These are phyloP conservation scores for Zele albiditarsus DNA, from an alignment of 2,888 invertebrate genomes.

Conservation along the genomic window DNA sequence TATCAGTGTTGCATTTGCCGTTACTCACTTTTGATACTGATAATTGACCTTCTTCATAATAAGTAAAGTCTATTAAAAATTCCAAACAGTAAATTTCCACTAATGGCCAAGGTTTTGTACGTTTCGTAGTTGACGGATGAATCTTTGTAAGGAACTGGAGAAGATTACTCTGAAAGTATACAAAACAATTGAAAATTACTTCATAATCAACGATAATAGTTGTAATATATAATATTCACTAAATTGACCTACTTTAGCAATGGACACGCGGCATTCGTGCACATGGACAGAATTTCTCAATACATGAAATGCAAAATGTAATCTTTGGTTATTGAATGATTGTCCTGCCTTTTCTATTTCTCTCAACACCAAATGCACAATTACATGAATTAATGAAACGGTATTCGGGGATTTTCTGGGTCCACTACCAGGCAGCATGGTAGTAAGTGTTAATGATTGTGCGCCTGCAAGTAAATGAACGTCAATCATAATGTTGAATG, in stretches of 20 bases:
- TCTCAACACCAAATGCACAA: constrained; percentile 73
- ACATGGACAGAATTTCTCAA: constrained; percentile 75
- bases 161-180: constrained; percentile 72
- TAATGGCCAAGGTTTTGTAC: constrained; percentile 74
- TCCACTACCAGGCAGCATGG: constrained; percentile 74
- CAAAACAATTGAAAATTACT: background rate
- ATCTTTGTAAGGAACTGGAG: constrained; percentile 73
- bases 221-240: background rate
- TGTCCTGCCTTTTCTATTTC: constrained; percentile 75
- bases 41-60: constrained; percentile 75
- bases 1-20: background rate
- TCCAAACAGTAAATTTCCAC: constrained; percentile 75
- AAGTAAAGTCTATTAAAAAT: constrained; percentile 74
- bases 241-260: constrained; percentile 75
- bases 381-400: constrained; percentile 74
- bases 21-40: constrained; percentile 72
- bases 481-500: background rate
- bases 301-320: constrained; percentile 74
- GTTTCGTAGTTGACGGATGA: constrained; percentile 75
- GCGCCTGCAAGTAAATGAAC: constrained; percentile 69
- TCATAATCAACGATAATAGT: background rate
- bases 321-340: constrained; percentile 71
- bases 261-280: constrained; percentile 77
- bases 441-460: constrained; percentile 74
- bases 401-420: constrained; percentile 74